Conservation (phyloP, 2,888 invertebrate species). For the Phoenoteleia sp. region DNA sequence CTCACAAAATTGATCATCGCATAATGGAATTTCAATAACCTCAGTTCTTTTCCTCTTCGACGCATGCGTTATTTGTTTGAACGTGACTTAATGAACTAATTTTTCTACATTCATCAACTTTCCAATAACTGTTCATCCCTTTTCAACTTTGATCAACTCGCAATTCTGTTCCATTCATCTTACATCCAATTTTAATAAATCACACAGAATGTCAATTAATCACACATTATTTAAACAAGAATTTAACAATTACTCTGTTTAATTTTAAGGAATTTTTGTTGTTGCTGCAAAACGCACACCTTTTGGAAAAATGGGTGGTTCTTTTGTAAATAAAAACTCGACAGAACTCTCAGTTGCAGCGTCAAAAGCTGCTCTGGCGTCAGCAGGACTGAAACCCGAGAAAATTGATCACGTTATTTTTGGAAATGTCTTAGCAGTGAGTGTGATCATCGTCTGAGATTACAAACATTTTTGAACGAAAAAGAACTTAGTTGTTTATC, state of each 20-base stretch:
- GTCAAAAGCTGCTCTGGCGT: constrained; percentile 92
- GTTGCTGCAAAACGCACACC: constrained; percentile 99
- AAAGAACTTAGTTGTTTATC: background rate
- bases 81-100: no score
- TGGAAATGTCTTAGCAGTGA: constrained; percentile 95
- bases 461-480: background rate
- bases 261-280: constrained; percentile 92
- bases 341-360: constrained; percentile 94
- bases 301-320: constrained; percentile 98
- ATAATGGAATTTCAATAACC: background rate
- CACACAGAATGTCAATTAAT: no score
- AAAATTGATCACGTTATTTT: constrained; percentile 95
- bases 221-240: background rate
- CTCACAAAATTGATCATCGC: background rate
- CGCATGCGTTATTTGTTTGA: constrained; percentile 37
- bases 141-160: no score
- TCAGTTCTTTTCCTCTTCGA: background rate
- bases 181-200: no score
- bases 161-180: no score
- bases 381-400: constrained; percentile 94
- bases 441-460: constrained; percentile 85
- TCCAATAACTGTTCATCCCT: no score
- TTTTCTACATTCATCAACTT: background rate
- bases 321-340: constrained; percentile 91
- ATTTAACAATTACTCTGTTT: background rate